These are phyloP conservation scores for Drosophila kepulauana DNA, from an alignment of 1,140 invertebrate species.

Conservation along the genomic window DNA sequence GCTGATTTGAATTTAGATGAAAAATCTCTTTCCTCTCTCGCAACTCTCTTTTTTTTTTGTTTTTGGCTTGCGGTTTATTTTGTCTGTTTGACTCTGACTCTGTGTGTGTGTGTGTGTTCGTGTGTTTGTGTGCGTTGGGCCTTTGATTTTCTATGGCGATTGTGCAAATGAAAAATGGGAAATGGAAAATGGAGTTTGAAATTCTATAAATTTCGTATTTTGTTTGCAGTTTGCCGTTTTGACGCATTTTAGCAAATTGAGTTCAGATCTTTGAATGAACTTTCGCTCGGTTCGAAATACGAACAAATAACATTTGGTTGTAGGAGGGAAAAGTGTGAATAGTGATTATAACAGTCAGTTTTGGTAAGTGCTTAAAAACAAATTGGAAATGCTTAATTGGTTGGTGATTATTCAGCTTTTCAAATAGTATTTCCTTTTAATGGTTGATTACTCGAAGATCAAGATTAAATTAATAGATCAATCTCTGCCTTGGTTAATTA, in stretches of 20 bases:
- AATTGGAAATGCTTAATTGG: background rate
- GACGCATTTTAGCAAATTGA: constrained; percentile 71
- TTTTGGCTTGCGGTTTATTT: constrained; percentile 29
- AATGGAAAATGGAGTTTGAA: constrained; percentile 56
- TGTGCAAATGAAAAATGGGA: constrained; percentile 41
- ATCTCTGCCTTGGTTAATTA: background rate
- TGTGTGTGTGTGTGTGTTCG: background rate
- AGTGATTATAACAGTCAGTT: constrained; percentile 26
- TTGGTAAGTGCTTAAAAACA: background rate
- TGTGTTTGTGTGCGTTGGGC: background rate
- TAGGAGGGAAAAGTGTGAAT: constrained; percentile 43
- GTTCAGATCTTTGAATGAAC: constrained; percentile 51
- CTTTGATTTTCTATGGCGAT: constrained; percentile 24
- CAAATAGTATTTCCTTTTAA: background rate
- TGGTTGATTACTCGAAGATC: background rate
- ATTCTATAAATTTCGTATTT: constrained; percentile 81
- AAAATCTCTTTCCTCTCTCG: constrained; percentile 37
- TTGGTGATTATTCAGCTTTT: too few relatives aligned
- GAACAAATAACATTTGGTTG: constrained; percentile 62
- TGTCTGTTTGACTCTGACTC: constrained; percentile 8
- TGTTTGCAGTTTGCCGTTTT: constrained; percentile 59
- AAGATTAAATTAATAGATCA: background rate
- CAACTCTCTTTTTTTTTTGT: background rate
- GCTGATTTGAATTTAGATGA: constrained; percentile 80
- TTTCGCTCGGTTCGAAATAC: constrained; percentile 21